Evolutionary conservation across 2,797 vertebrate genomes (phyloP).

Genomic region (Fundulus diaphanus): DNA sequence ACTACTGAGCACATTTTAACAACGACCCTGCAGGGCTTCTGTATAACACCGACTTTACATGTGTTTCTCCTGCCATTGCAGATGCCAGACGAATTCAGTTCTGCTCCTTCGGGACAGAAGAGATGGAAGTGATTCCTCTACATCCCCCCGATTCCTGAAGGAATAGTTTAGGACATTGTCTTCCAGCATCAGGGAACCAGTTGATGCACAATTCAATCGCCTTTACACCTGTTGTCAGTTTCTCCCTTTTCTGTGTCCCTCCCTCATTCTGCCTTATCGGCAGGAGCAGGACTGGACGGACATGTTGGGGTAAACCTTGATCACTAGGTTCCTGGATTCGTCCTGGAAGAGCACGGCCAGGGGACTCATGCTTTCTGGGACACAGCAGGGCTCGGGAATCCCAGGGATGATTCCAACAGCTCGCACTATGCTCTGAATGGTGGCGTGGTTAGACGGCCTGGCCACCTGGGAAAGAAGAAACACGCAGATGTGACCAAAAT

Average conservation of each 20-base stretch:
- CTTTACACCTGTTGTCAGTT: slow-evolving; percentile 44
- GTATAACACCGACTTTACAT: slow-evolving; percentile 48
- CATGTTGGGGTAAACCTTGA: slow-evolving; percentile 96
- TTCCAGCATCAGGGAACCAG: slow-evolving; percentile 48
- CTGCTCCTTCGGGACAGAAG: slow-evolving; percentile 71
- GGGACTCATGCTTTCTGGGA: slow-evolving; percentile 92
- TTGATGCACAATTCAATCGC: slow-evolving; percentile 51
- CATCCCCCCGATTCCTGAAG: slow-evolving; percentile 52
- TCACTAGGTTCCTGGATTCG: slow-evolving; percentile 87
- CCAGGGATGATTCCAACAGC: slow-evolving; percentile 93
- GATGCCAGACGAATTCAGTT: slow-evolving; percentile 80
- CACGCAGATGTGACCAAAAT: neutral
- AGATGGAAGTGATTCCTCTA: slow-evolving; percentile 65
- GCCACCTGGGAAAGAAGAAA: slow-evolving; percentile 77
- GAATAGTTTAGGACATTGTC: slow-evolving; percentile 49
- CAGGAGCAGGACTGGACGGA: slow-evolving; percentile 94
- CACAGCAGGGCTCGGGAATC: slow-evolving; percentile 94
- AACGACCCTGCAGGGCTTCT: slow-evolving; percentile 51
- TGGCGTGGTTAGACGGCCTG: slow-evolving; percentile 94
- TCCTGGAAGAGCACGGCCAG: slow-evolving; percentile 93
- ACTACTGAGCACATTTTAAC: slow-evolving; percentile 50
- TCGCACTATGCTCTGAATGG: slow-evolving; percentile 96
- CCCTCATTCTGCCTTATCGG: slow-evolving; percentile 76
- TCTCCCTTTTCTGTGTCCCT: slow-evolving; percentile 30
- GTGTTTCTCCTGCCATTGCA: slow-evolving; percentile 47